Base-by-base conservation (phyloP, 2,888 invertebrate genomes). In the Steromphala cineraria region DNA sequence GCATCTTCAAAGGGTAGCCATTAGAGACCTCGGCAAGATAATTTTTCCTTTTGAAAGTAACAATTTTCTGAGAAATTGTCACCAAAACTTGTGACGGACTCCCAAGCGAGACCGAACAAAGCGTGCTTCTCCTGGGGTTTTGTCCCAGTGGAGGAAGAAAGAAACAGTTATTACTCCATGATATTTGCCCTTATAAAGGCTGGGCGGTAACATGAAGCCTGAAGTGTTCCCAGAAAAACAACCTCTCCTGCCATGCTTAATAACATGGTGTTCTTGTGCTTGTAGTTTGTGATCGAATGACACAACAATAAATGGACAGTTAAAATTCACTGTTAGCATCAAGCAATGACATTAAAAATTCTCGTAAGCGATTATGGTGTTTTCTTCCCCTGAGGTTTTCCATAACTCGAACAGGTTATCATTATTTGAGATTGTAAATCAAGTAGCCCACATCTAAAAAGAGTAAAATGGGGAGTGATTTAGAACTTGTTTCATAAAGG, bases 31-130 rank as follows among this genome's bases (percentile, higher is more conserved):
- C 19, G 40, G 13, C 28, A 19, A 71, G 71, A 71, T 36, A 71
- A 71, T 71, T 71, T 40, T 40, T 40, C 36, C 40, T 71, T 71
- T 71, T 71, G 36, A 71, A 71, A 28, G 10, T 71, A 36, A 71
- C 40, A 71, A 71, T 71, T 71, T 71, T 71, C 36, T n/a, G 36
- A 40, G 71, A 71, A 71, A 71, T 71, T 40, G 71, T 36, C 31
- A 31, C 71, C 40, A 40, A 71, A 71, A 31, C 15, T 31, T 71
- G 71, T n/a, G 71, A 36, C 17, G 36, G 10, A 36, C 19, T 71
- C 71, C 40, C 71, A 5, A 19, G 36, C 10, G 71, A 71, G 36
- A n/a, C 17, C 19, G 46, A 71, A 71, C 71, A 71, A 71, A 71
- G 71, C 10, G 46, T 2, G 40, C 36, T 36, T 71, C 71, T 71